These are phyloP conservation scores for Gymnothorax javanicus DNA, from an alignment of 2,797 vertebrate genomes.

Conservation along the genomic window DNA sequence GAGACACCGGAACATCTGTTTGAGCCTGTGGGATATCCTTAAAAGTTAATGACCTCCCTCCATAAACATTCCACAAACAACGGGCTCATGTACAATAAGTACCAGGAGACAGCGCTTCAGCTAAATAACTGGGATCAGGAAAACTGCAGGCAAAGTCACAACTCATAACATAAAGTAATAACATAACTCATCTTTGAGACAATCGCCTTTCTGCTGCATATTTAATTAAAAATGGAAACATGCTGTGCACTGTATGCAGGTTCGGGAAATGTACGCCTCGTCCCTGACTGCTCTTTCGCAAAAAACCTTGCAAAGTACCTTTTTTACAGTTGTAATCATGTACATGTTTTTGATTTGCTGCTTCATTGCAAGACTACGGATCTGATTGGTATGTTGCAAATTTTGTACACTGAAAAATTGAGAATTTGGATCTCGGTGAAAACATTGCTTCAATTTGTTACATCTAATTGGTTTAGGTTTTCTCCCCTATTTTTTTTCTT, in stretches of 20 bases:
- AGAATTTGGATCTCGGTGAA: too few species aligned
- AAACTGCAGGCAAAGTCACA: conserved; percentile 30
- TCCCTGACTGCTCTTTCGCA: not conserved
- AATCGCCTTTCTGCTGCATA: not conserved
- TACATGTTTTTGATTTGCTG: not conserved
- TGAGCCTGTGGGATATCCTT: conserved; percentile 66
- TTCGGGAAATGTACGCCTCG: not conserved
- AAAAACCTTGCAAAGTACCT: not conserved
- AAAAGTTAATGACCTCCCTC: conserved; percentile 68
- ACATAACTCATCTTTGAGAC: not conserved
- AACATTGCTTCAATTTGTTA: too few species aligned
- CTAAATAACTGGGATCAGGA: conserved; percentile 16
- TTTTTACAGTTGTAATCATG: not conserved
- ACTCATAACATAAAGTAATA: too few species aligned
- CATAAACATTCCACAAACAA: conserved; percentile 36
- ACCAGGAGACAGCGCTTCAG: conserved; percentile 22
- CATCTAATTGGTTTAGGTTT: too few species aligned
- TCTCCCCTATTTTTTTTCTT: too few species aligned
- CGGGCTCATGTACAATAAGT: conserved; percentile 8
- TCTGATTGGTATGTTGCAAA: not conserved
- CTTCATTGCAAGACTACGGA: not conserved
- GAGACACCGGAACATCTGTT: conserved; percentile 61
- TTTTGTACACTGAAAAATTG: not conserved
- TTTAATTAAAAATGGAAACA: conserved; percentile 6
- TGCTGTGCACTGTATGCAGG: not conserved